Conservation (phyloP, 1,140 invertebrate species). For the Eueides isabella region DNA sequence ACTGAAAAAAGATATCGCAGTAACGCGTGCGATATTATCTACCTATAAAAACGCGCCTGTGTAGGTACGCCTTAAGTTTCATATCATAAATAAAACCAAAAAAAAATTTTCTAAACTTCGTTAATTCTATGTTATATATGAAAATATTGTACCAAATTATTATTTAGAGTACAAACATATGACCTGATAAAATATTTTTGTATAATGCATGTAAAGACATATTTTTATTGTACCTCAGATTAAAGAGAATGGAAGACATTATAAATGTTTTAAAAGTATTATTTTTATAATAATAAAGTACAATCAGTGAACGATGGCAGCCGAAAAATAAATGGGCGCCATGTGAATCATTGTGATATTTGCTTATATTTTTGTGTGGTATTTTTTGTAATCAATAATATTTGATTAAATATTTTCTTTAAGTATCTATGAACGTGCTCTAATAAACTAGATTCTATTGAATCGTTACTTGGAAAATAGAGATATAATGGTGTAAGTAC, state of each 20-base stretch:
- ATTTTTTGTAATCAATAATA: background rate
- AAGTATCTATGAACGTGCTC: background rate
- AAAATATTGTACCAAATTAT: background rate
- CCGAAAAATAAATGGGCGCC: background rate
- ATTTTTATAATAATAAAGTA: background rate
- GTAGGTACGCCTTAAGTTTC: too few relatives aligned
- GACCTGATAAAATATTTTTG: slow-evolving; percentile 4
- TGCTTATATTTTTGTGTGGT: background rate
- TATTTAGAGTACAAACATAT: slow-evolving; percentile 7
- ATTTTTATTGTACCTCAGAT: slow-evolving; percentile 3
- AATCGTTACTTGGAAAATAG: background rate
- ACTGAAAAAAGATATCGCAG: too few relatives aligned
- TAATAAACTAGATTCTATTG: slow-evolving; percentile 2
- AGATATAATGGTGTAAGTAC: background rate
- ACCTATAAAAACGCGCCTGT: too few relatives aligned
- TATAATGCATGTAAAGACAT: background rate
- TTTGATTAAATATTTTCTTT: background rate
- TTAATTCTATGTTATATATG: background rate
- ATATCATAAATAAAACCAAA: background rate
- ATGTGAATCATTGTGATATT: background rate
- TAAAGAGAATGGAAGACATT: background rate
- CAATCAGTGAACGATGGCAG: background rate
- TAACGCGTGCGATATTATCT: too few relatives aligned
- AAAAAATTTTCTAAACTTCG: background rate
- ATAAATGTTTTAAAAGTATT: background rate